Percentiles rank a stretch among this genome's conserved stretches.
Evolutionary conservation across 2,797 vertebrate genomes (phyloP).

Genomic region (Philypnodon macrostomus): DNA sequence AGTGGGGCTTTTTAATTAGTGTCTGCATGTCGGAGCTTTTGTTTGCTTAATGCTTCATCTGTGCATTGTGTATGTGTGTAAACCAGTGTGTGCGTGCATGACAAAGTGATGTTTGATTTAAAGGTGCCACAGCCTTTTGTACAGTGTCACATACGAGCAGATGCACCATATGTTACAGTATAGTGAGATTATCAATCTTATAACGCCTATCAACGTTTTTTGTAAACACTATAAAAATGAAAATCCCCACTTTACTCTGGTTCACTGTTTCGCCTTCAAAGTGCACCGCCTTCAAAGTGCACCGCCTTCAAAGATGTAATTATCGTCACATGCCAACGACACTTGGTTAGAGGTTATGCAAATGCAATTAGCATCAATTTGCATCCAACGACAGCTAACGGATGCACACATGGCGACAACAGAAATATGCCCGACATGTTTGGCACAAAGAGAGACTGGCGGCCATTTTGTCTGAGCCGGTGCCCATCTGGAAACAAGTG

Average conservation of each 20-base stretch:
- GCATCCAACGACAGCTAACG: constrained; percentile 67
- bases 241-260: constrained; percentile 9
- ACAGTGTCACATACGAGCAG: constrained; percentile 53
- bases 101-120: constrained; percentile 49
- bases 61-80: constrained; percentile 43
- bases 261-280: not conserved
- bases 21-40: constrained; percentile 49
- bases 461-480: constrained; percentile 79
- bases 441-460: constrained; percentile 68
- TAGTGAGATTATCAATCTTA: constrained; percentile 31
- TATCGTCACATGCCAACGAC: constrained; percentile 42
- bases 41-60: constrained; percentile 57
- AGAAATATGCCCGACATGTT: constrained; percentile 70
- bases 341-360: constrained; percentile 68
- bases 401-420: constrained; percentile 74
- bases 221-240: constrained; percentile 9
- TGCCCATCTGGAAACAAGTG: constrained; percentile 69
- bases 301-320: constrained; percentile 40
- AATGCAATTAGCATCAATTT: constrained; percentile 79
- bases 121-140: constrained; percentile 52
- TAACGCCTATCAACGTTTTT: constrained; percentile 32
- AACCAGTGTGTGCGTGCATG: constrained; percentile 30
- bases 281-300: no score
- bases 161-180: constrained; percentile 65
- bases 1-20: constrained; percentile 67